phyloP scores from a whole-genome alignment of 1,140 invertebrate species.

The Atta cephalotes region DNA sequence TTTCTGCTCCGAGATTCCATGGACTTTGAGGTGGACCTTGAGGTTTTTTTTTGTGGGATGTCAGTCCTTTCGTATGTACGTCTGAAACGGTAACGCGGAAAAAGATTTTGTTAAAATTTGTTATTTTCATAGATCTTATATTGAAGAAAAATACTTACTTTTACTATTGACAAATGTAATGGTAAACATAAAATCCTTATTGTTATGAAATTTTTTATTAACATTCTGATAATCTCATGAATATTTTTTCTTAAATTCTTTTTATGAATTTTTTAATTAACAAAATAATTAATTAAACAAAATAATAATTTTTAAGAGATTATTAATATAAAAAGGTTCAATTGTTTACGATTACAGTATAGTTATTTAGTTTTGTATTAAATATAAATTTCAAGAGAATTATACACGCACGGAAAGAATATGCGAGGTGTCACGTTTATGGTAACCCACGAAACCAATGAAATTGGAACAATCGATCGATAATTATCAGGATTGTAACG shows the following conservation, averaged over 20 bases:
- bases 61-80: slow-evolving; percentile 23
- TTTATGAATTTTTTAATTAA: background rate
- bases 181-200: background rate
- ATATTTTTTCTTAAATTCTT: background rate
- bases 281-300: background rate
- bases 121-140: slow-evolving; percentile 27
- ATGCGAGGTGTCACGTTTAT: slow-evolving; percentile 38
- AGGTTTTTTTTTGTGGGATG: slow-evolving; percentile 18
- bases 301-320: background rate
- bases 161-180: background rate
- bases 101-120: background rate
- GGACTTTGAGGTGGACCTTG: slow-evolving; percentile 44
- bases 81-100: slow-evolving; percentile 30
- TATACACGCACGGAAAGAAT: background rate
- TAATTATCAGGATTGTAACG: slow-evolving; percentile 69
- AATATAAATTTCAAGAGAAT: slow-evolving; percentile 27
- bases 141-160: slow-evolving; percentile 1
- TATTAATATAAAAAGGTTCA: background rate
- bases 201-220: background rate
- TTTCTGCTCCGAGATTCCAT: slow-evolving; percentile 40
- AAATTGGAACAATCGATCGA: slow-evolving; percentile 69
- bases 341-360: background rate
- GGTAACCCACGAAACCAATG: slow-evolving; percentile 46
- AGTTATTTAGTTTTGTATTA: slow-evolving; percentile 26
- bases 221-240: background rate